Evolutionary conservation across 2,888 invertebrate species (phyloP).

Genomic region (Meganola albula): DNA sequence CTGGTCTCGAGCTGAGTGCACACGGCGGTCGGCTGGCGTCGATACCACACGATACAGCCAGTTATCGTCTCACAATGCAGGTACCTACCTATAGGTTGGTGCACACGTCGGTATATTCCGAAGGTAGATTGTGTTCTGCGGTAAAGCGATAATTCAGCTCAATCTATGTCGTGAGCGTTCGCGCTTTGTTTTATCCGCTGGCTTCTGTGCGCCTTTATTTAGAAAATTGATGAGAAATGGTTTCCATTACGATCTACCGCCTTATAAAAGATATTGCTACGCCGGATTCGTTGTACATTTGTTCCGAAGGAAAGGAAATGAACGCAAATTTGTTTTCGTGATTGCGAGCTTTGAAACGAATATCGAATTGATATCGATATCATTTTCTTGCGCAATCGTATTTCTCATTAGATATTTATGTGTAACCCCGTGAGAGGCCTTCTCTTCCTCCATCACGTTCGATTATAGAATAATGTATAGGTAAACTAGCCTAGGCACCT

Average conservation of each 20-base stretch:
- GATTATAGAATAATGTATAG: conserved; percentile 23
- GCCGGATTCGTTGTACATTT: conserved; percentile 51
- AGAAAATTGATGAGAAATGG: conserved; percentile 79
- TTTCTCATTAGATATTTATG: conserved; percentile 63
- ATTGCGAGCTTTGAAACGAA: conserved; percentile 65
- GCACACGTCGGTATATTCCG: conserved; percentile 18
- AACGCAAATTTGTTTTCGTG: conserved; percentile 76
- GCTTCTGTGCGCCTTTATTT: conserved; percentile 77
- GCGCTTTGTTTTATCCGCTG: conserved; percentile 75
- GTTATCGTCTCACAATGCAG: conserved; percentile 1
- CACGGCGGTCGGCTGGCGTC: conserved; percentile 38
- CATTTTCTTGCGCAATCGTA: conserved; percentile 65
- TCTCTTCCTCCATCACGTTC: conserved; percentile 39
- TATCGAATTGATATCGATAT: conserved; percentile 72
- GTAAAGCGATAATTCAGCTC: conserved; percentile 77
- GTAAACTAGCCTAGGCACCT: too few relatives aligned
- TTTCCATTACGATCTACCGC: conserved; percentile 73
- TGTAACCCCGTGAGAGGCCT: conserved; percentile 64
- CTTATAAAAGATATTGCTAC: conserved; percentile 67
- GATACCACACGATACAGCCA: conserved; percentile 24
- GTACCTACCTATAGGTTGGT: conserved; percentile 6
- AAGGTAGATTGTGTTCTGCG: conserved; percentile 73
- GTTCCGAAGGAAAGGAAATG: conserved; percentile 68
- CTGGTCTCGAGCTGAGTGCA: conserved; percentile 54
- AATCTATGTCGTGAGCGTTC: conserved; percentile 76